A percentile compares a stretch with the other conserved stretches of the same genome.
Evolutionary conservation across 2,797 vertebrate genomes (phyloP).

Genomic region (Merluccius polli): DNA sequence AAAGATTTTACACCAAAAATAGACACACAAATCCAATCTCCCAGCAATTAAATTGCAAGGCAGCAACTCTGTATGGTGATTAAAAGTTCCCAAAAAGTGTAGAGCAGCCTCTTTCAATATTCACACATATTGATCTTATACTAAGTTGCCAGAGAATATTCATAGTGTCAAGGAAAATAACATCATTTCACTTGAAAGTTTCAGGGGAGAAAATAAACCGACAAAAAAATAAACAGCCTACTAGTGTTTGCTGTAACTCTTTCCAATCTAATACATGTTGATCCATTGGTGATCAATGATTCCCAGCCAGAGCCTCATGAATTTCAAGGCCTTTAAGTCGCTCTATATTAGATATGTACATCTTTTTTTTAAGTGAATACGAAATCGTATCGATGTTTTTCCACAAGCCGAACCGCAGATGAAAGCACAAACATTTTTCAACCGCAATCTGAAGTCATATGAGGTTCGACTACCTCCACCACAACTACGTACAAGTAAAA

Average conservation of each 20-base stretch:
- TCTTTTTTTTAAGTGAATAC: conserved; percentile 25
- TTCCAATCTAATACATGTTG: conserved; percentile 7
- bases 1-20: neutral
- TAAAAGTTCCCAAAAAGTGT: neutral
- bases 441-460: too few relatives aligned
- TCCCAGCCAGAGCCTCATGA: conserved; percentile 14
- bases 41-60: conserved; percentile 14
- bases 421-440: neutral
- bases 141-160: neutral
- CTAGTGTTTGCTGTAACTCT: neutral
- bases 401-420: neutral
- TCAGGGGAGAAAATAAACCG: neutral
- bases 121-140: neutral
- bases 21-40: neutral
- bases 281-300: conserved; percentile 7
- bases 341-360: conserved; percentile 5
- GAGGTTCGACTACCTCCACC: too few relatives aligned
- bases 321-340: conserved; percentile 24
- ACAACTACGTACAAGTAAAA: too few relatives aligned
- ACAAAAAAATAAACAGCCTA: neutral
- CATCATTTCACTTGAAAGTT: neutral
- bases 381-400: conserved; percentile 21
- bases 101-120: conserved; percentile 5
- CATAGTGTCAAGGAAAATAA: conserved; percentile 5
- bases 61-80: neutral